Evolutionary conservation across 2,113 vertebrate genomes (phyloP).

Genomic region (Pithys albifrons): DNA sequence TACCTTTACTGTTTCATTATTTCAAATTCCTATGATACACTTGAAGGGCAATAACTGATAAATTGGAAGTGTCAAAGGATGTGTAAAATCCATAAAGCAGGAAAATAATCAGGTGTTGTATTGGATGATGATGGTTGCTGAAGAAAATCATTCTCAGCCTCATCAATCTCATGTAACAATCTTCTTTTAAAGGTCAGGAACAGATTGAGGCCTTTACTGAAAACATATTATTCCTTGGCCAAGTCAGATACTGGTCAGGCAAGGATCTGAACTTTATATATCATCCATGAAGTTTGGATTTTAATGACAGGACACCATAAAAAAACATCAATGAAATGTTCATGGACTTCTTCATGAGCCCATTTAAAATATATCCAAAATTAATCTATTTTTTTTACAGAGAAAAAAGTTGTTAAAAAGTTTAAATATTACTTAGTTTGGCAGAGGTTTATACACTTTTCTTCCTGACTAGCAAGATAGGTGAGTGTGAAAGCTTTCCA

Average conservation of each 20-base stretch:
- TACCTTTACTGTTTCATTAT: background rate
- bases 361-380: background rate
- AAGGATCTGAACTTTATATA: background rate
- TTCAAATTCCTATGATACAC: background rate
- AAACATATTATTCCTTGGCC: background rate
- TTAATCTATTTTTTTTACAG: background rate
- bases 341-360: background rate
- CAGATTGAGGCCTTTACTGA: background rate
- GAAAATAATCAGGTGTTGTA: background rate
- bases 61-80: background rate
- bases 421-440: background rate
- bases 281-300: background rate
- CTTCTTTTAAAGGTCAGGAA: slow-evolving; percentile 32
- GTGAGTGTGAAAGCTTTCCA: accelerated
- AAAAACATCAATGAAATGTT: background rate
- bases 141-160: background rate
- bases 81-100: background rate
- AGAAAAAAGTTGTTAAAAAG: background rate
- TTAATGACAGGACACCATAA: background rate
- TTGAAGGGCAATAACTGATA: background rate
- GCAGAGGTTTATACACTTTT: background rate
- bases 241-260: background rate
- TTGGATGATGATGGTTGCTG: background rate
- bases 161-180: background rate
- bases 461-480: background rate